Evolutionary conservation across 2,888 invertebrate genomes (phyloP).

Genomic region (Cordilura impudica): DNA sequence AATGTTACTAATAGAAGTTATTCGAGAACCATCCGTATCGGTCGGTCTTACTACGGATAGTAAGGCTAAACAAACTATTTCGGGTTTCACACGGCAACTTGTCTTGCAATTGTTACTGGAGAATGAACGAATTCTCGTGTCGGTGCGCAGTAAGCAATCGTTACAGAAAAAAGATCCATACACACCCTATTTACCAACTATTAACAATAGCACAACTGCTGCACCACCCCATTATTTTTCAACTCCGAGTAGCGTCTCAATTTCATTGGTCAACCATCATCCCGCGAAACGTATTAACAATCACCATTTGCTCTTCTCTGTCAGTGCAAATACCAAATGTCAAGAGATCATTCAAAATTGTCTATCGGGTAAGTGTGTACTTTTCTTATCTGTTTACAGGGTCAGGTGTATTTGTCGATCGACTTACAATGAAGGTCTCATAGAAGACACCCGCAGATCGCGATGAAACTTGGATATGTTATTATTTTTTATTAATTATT

Average conservation of each 20-base stretch:
- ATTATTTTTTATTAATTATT: background rate
- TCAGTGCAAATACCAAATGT: constrained; percentile 87
- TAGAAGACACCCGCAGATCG: too few relatives aligned
- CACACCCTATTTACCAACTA: constrained; percentile 66
- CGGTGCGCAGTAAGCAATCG: constrained; percentile 80
- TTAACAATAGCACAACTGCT: constrained; percentile 45
- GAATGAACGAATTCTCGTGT: constrained; percentile 89
- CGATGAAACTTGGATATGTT: background rate
- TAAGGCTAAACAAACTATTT: constrained; percentile 79
- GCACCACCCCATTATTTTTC: constrained; percentile 50
- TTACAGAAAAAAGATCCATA: constrained; percentile 72
- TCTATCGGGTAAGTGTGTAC: constrained; percentile 75
- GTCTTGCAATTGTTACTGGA: constrained; percentile 91
- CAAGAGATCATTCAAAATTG: constrained; percentile 85
- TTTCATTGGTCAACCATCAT: constrained; percentile 78
- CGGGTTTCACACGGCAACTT: constrained; percentile 91
- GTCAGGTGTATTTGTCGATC: too few relatives aligned
- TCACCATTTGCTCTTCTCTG: constrained; percentile 84
- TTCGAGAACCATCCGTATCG: constrained; percentile 65
- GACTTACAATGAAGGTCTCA: too few relatives aligned
- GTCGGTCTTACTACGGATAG: constrained; percentile 5
- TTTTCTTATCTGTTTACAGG: background rate
- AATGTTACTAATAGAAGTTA: constrained; percentile 81
- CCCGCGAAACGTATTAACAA: constrained; percentile 86
- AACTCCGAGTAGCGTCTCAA: constrained; percentile 66